Evolutionary conservation across 1,140 invertebrate species (phyloP), one percentile per base, ranked within the genome.

Genomic region (Formica exsecta): DNA sequence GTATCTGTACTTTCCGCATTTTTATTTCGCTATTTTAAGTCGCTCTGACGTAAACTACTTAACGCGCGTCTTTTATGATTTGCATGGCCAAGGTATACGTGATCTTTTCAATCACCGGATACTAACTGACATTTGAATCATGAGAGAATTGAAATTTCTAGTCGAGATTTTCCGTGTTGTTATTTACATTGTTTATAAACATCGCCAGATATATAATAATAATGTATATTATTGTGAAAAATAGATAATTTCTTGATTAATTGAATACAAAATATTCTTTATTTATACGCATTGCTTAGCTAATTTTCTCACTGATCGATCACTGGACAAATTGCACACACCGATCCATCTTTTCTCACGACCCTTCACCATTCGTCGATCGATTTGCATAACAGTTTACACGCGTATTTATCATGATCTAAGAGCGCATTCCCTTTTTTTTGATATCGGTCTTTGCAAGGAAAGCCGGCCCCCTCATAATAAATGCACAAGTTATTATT

Each of bases 401-500:
- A 92, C 92, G 93, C 92, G 92, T 93, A 92, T 93, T 94, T 93
- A 94, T 93, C 92, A 90, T 75, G 44, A 79, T 79, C 44, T 65
- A 76, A 85, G 75, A 85, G 75, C 80, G 44, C 29, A 59, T 71
- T 32, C 16, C 16, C 16, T 29, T 68, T 11, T 16, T 16, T 57
- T 59, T 81, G 81, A 44, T 75, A 64, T 32, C 73, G 29, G 16
- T 9, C n/a, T 48, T 59, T 19, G 13, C n/a, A 66, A 29, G 11
- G 38, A 25, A 51, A 4, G 9, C 19, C 36, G 8, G 13, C 38
- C 70, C 22, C 83, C 86, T 93, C 86, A 93, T 95, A 94, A 95
- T 93, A 94, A 95, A 95, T 94, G 93, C 92, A 94, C 93, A 93
- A 92, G 93, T 94, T 95, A 94, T 95, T 95, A 95, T 95, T 95